Evolutionary conservation across 2,797 vertebrate genomes (phyloP).

Genomic region (Staurois parvus): DNA sequence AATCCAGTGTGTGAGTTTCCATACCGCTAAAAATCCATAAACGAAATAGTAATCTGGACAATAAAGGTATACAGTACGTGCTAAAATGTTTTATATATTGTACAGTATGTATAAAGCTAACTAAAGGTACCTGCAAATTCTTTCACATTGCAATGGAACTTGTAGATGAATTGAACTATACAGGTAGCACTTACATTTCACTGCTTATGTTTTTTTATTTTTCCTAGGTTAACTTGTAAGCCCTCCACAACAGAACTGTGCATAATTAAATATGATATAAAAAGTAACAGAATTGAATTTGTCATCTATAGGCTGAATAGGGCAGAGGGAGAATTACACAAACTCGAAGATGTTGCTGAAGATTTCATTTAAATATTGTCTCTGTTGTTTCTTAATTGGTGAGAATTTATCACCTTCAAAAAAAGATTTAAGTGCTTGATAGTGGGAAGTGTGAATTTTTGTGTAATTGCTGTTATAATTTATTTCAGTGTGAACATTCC

Average conservation of each 20-base stretch:
- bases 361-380: slow-evolving; percentile 22
- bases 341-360: slow-evolving; percentile 7
- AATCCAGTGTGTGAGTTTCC: too few relatives aligned
- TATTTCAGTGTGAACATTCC: slow-evolving; percentile 23
- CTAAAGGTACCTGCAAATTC: too few relatives aligned
- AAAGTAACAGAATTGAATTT: not conserved
- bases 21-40: too few relatives aligned
- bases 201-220: too few relatives aligned
- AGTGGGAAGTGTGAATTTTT: slow-evolving; percentile 55
- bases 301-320: not conserved
- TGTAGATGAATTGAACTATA: too few relatives aligned
- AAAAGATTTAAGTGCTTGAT: slow-evolving; percentile 56
- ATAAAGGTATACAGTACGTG: too few relatives aligned
- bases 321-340: not conserved
- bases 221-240: too few relatives aligned
- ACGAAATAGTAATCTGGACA: too few relatives aligned
- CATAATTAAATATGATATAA: not conserved
- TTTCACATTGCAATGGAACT: too few relatives aligned
- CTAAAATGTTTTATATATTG: too few relatives aligned
- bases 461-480: slow-evolving; percentile 47
- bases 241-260: not conserved
- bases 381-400: slow-evolving; percentile 48
- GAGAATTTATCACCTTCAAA: slow-evolving; percentile 54
- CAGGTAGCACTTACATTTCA: too few relatives aligned
- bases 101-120: too few relatives aligned